Base-by-base conservation (phyloP, 1,140 invertebrate species). In the Yoshiicerus persimilis region DNA sequence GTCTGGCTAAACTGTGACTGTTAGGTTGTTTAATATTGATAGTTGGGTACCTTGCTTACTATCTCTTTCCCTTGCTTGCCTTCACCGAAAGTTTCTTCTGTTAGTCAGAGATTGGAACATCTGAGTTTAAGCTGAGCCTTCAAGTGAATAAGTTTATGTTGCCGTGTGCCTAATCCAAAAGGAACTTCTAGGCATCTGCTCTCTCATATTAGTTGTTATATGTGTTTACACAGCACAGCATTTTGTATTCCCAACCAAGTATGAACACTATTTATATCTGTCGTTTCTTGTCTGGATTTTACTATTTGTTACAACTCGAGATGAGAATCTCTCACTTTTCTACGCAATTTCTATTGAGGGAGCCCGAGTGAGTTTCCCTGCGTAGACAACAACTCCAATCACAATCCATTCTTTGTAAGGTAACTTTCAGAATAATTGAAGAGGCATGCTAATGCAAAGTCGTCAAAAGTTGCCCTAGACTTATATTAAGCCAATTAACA, bases 401-500 rank as follows among this genome's bases (percentile, higher is more conserved):
- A 70, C 64, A 70, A 70, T 70, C 64, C 64, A 70, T 70, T 27
- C 64, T 70, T 56, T 56, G 16, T 56, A 56, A 70, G 64, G 64
- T 25, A 27, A 30, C 64, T 70, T 30, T 70, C 6, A 9, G 25
- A 70, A 70, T 70, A 70, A 70, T 70, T 70, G 64, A 70, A 70
- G 47, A 56, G 47, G 47, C 64, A 27, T 70, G 64, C 23, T 70
- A 10, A 27, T 8, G 8, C 25, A 70, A 27, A 25, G 27, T 70
- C 64, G 27, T 70, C 64, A 25, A 70, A 27, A 70, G 23, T 70
- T 70, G 25, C 25, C 23, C 27, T 30, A 16, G 9, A 27, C 64
- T 70, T 25, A 30, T 36, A 80, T 80, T 80, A 80, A 80, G 75
- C 75, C 75, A 80, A 80, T 80, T 80, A 80, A 36, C 75, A 80